These are phyloP conservation scores for Porites evermanni DNA, from an alignment of 92 coral and sea anemone species.

Conservation along the genomic window DNA sequence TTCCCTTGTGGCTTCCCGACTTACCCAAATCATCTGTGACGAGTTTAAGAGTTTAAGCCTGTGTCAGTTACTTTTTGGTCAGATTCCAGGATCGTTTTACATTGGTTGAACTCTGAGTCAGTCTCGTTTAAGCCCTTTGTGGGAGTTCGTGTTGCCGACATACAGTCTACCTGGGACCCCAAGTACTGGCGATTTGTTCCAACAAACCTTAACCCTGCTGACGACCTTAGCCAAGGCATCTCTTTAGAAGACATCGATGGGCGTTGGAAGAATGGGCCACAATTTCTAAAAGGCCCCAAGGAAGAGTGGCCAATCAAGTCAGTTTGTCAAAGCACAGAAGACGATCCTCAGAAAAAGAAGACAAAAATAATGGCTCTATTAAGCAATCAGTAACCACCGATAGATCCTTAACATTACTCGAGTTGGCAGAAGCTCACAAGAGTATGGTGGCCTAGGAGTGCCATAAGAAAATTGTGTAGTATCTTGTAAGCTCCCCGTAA, in stretches of 20 bases:
- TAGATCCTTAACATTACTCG: constrained; percentile 35
- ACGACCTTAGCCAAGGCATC: constrained; percentile 50
- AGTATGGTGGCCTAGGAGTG: neutral
- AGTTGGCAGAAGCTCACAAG: constrained; percentile 34
- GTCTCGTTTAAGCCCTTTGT: constrained; percentile 45
- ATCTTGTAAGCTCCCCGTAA: no score
- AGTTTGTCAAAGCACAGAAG: neutral
- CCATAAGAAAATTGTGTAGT: no score
- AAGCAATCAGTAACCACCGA: neutral
- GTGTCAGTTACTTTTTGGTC: constrained; percentile 40
- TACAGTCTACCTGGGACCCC: constrained; percentile 55
- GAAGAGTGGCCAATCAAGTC: constrained; percentile 48
- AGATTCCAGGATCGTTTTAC: constrained; percentile 50
- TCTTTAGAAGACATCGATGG: constrained; percentile 22
- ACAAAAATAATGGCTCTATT: constrained; percentile 11
- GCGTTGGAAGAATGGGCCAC: constrained; percentile 41
- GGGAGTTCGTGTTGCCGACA: constrained; percentile 56
- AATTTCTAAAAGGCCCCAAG: constrained; percentile 26
- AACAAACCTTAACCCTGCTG: constrained; percentile 53
- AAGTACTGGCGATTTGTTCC: constrained; percentile 38
- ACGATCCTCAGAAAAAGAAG: constrained; percentile 47
- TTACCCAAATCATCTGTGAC: constrained; percentile 30
- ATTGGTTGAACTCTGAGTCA: constrained; percentile 49
- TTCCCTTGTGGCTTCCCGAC: constrained; percentile 9
- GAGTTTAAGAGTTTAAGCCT: constrained; percentile 42